Base-by-base conservation (phyloP, 2,797 vertebrate species). In the Gadopsis bispinosus region DNA sequence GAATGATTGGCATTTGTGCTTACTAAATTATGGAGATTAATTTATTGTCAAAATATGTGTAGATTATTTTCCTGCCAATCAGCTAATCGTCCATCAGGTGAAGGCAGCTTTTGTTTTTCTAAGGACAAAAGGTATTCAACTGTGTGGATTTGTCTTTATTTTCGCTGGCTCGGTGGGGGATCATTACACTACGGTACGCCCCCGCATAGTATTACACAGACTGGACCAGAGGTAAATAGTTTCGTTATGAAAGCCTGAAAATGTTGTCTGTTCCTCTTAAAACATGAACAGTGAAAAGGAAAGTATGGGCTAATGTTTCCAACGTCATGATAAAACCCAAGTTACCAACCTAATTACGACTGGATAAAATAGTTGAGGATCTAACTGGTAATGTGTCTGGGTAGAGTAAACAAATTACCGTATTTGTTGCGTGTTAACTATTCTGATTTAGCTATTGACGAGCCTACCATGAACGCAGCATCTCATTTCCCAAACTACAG, bases 401-500 rank as follows among this genome's bases (percentile, higher is more conserved):
- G 68, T 29, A 47, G 56, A 51, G 31, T 58, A 22, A 72, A 77
- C 9, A 41, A 58, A 70, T n/a, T 47, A 7, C 47, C 2, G 11
- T 16, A 12, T 63, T 66, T 68, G 35, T 58, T 69, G 39, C 37
- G 19, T 29, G 41, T 75, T 55, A 58, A 79, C 8, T 48, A 54
- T 2, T 67, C 2, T 1, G 55, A 22, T 82, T 17, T 12, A 67
- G 10, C 11, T 22, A 69, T 77, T 79, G 89, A 80, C 88, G 86
- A 88, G 88, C 47, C 1, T 19, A 5, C 61, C 31, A 0, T 63
- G 61, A 92, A 92, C 63, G 75, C 81, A 67, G 33, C 93, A 79
- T 58, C 47, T 51, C 48, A 77, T 85, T 88, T 83, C 73, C 78
- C 71, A 84, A 86, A 89, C 73, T 85, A 85, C 70, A 74, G 73